Percentiles rank a stretch among this genome's conserved stretches.
Evolutionary conservation across 2,113 vertebrate genomes (phyloP).

Genomic region (Paraplagusia blochii): DNA sequence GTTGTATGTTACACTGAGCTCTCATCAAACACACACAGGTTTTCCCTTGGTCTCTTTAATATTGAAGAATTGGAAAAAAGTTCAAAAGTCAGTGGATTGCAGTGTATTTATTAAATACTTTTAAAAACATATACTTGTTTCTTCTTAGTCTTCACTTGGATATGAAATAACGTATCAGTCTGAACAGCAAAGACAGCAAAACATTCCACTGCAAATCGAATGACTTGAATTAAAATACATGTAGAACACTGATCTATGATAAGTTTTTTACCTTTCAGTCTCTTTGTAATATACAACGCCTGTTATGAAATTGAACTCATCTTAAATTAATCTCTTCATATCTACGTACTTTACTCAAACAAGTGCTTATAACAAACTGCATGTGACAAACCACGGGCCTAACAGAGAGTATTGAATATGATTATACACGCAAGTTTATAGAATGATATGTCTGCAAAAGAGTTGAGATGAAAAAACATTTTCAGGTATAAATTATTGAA

Average conservation of each 20-base stretch:
- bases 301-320: conserved; percentile 14
- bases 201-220: conserved; percentile 30
- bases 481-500: conserved; percentile 7
- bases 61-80: neutral
- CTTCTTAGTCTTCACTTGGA: conserved; percentile 26
- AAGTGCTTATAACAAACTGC: conserved; percentile 32
- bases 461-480: neutral
- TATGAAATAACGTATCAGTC: conserved; percentile 35
- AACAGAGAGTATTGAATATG: no score
- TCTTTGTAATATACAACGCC: conserved; percentile 26
- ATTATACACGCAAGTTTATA: neutral
- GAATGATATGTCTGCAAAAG: conserved; percentile 1
- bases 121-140: conserved; percentile 27
- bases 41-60: no score
- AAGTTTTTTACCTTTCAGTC: neutral
- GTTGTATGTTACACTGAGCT: no score
- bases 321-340: conserved; percentile 18
- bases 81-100: neutral
- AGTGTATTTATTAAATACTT: conserved; percentile 61
- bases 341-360: conserved; percentile 21
- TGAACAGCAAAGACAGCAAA: conserved; percentile 21
- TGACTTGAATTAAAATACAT: conserved; percentile 20
- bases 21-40: no score
- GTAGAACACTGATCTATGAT: neutral
- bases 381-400: neutral